phyloP scores from a whole-genome alignment of 2,888 invertebrate genomes.

The Phaonia tiefii region DNA sequence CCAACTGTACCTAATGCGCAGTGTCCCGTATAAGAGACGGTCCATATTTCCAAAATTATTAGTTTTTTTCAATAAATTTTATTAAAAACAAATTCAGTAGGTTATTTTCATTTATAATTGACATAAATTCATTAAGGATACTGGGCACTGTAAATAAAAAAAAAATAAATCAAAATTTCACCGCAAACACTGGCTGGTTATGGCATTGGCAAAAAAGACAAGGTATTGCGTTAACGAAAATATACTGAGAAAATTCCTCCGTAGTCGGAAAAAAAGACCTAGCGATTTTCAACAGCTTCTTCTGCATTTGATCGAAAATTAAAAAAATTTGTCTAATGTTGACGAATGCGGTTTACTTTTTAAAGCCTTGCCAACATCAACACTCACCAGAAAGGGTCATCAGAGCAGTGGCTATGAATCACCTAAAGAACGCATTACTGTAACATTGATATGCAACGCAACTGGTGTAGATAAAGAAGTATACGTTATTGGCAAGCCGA shows the following conservation, averaged over 20 bases:
- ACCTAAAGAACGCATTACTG: too few species aligned
- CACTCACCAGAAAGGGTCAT: slow-evolving; percentile 9
- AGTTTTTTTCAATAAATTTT: too few species aligned
- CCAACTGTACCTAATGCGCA: too few species aligned
- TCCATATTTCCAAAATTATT: too few species aligned
- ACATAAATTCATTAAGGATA: too few species aligned
- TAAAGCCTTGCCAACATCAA: slow-evolving; percentile 30
- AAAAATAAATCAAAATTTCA: slow-evolving; percentile 38
- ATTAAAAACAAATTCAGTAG: too few species aligned
- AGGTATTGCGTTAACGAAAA: slow-evolving; percentile 28
- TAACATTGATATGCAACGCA: neutral
- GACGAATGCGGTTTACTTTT: slow-evolving; percentile 24
- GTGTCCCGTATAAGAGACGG: too few species aligned
- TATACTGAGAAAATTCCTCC: slow-evolving; percentile 21
- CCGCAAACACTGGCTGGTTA: slow-evolving; percentile 34
- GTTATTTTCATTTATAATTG: too few species aligned
- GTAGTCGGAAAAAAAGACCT: slow-evolving; percentile 2
- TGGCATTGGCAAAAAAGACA: slow-evolving; percentile 39
- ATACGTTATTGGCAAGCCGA: neutral
- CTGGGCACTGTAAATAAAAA: too few species aligned
- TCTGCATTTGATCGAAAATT: slow-evolving; percentile 7
- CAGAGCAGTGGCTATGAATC: too few species aligned
- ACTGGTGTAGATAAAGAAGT: neutral
- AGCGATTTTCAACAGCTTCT: slow-evolving; percentile 32
- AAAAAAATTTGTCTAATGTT: slow-evolving; percentile 5